Percentiles rank a stretch among this genome's conserved stretches.
These are phyloP conservation scores for Platalea minor DNA, from an alignment of 2,797 vertebrate genomes.

Conservation along the genomic window DNA sequence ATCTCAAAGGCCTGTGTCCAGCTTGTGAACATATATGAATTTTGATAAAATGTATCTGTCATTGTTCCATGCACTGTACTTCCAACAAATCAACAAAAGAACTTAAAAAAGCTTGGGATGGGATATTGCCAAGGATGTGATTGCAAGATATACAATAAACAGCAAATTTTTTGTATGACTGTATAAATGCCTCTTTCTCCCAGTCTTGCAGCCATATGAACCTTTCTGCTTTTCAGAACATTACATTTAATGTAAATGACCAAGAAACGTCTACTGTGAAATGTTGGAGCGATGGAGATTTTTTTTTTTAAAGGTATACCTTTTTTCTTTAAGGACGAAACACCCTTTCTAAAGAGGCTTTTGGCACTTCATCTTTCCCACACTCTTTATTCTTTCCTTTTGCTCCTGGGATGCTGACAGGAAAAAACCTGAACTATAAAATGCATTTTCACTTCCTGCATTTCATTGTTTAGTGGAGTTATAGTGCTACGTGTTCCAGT, in stretches of 20 bases:
- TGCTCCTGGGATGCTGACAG: conserved; percentile 42
- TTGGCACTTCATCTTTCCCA: conserved; percentile 37
- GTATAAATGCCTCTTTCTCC: background rate
- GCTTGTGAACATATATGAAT: background rate
- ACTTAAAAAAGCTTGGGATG: background rate
- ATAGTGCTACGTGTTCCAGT: background rate
- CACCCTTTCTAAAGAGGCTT: conserved; percentile 42
- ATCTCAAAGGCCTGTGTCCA: background rate
- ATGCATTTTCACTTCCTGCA: background rate
- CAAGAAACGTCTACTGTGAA: background rate
- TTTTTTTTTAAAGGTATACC: background rate
- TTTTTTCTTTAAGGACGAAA: background rate
- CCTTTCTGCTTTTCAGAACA: background rate
- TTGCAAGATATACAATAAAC: background rate
- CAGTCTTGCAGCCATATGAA: background rate
- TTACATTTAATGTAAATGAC: conserved; percentile 13
- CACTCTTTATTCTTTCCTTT: conserved; percentile 48
- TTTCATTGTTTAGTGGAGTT: background rate
- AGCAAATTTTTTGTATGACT: background rate
- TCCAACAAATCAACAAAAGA: background rate
- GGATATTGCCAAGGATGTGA: background rate
- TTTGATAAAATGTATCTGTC: background rate
- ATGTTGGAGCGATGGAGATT: background rate
- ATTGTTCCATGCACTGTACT: background rate
- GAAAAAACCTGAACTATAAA: background rate